Base-by-base conservation (phyloP, 64 coral and sea anemone species). In the Porites australiensis region DNA sequence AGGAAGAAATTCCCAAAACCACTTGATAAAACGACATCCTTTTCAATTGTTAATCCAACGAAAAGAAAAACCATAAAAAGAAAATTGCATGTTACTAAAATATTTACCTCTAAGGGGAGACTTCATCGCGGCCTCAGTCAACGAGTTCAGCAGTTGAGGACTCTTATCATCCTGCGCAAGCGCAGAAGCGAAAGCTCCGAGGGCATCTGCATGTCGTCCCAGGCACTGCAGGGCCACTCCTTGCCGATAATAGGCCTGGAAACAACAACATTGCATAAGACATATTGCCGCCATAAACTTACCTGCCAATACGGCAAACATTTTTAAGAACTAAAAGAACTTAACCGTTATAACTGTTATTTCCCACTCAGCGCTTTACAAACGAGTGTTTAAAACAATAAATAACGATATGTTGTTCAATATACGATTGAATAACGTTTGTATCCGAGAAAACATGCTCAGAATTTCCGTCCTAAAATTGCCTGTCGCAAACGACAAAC, bases 111-210 rank as follows among this genome's bases (percentile, higher is more conserved):
- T 98, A 20, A 98, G 81, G 6, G 97, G 97, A 12, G 97, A 98
- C 50, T 98, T 98, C 84, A 94, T 83, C 14, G 97, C 97, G 21
- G 97, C 94, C 69, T 98, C 97, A 3, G 61, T 70, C 50, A 98
- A 65, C 6, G 94, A 88, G 21, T 74, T 91, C 57, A 98, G 82
- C 72, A 98, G 81, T 82, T 98, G 97, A 85, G 88, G 97, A 58
- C 97, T 98, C 77, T 98, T 98, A 20, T 96, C 94, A 69, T 98
- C 97, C 67, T 98, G 91, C 65, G 97, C 97, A 90, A 98, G 91
- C 53, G 97, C 97, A 74, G 94, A 77, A 3, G 97, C 90, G 50
- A 98, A 98, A 64, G 97, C 97, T 69, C 94, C 88, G 48, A 98
- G 89, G 77, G 97, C 94, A 52, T 98, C 97, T 11, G 91, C 94